Evolutionary conservation across 2,113 vertebrate species (phyloP).

Genomic region (Rhagologus leucostigma): DNA sequence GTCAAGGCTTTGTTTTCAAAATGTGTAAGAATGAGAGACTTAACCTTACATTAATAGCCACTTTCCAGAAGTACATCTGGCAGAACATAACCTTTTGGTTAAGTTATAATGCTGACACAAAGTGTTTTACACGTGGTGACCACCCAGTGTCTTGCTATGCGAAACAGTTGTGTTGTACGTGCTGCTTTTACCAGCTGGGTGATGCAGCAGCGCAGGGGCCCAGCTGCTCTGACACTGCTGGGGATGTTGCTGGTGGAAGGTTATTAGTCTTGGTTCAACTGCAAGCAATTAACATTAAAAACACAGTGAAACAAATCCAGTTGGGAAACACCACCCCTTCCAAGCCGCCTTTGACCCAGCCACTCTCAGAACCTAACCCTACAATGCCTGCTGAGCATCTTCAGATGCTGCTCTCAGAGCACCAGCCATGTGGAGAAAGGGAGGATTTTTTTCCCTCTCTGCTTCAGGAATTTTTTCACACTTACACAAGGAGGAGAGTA

Average conservation of each 20-base stretch:
- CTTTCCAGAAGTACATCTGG: constrained; percentile 3
- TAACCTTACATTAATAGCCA: not conserved
- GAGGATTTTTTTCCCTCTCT: not conserved
- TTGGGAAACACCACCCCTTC: not conserved
- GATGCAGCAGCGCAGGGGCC: not conserved
- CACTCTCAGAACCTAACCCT: not conserved
- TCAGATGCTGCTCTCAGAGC: not conserved
- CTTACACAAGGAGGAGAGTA: not conserved
- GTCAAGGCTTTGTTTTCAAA: constrained; percentile 5
- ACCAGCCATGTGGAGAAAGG: accelerated
- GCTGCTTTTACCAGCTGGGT: not conserved
- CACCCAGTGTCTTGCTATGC: not conserved
- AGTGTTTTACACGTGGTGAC: not conserved
- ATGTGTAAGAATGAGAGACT: not conserved
- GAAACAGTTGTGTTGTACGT: not conserved
- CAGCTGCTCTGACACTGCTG: not conserved
- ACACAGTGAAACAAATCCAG: not conserved
- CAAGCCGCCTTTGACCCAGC: not conserved
- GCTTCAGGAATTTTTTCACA: not conserved
- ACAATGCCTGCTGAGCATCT: not conserved
- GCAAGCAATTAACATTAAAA: not conserved
- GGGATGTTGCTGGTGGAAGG: not conserved
- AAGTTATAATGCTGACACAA: not conserved
- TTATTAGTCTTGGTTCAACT: not conserved
- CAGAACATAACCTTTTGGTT: not conserved